A percentile compares a stretch with the other conserved stretches of the same genome.
Conservation (phyloP, 2,113 vertebrate species). For the Dipodomys stephensi region DNA sequence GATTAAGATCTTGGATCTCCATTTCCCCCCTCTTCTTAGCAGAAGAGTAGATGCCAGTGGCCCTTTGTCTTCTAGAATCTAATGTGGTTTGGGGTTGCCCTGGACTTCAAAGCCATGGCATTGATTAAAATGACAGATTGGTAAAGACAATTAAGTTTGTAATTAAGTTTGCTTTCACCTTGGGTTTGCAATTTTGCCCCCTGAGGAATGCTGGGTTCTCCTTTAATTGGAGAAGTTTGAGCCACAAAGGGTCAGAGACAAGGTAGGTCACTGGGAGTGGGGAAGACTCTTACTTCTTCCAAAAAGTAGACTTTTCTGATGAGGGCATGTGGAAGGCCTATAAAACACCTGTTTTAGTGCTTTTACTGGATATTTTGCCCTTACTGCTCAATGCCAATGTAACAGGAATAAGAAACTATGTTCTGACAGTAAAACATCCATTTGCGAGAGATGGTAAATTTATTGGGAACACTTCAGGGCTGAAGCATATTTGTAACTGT, state of each 20-base stretch:
- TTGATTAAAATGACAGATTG: neutral
- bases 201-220: neutral
- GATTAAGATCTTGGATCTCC: neutral
- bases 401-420: slow-evolving; percentile 38
- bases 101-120: neutral
- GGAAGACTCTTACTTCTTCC: slow-evolving; percentile 16
- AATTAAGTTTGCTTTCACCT: slow-evolving; percentile 31
- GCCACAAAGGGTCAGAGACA: neutral
- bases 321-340: slow-evolving; percentile 13
- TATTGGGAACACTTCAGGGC: slow-evolving; percentile 57
- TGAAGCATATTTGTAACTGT: slow-evolving; percentile 66
- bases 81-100: neutral
- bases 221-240: neutral
- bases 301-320: slow-evolving; percentile 47
- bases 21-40: slow-evolving; percentile 31
- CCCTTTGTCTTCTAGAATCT: neutral
- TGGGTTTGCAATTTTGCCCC: neutral
- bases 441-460: slow-evolving; percentile 66
- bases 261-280: neutral
- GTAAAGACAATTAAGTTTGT: slow-evolving; percentile 29
- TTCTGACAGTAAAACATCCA: slow-evolving; percentile 58
- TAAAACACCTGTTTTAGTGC: slow-evolving; percentile 50
- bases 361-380: slow-evolving; percentile 24
- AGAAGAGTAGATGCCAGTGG: neutral
- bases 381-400: neutral